phyloP scores from a whole-genome alignment of 2,888 invertebrate species.

The Agapostemon virescens region DNA sequence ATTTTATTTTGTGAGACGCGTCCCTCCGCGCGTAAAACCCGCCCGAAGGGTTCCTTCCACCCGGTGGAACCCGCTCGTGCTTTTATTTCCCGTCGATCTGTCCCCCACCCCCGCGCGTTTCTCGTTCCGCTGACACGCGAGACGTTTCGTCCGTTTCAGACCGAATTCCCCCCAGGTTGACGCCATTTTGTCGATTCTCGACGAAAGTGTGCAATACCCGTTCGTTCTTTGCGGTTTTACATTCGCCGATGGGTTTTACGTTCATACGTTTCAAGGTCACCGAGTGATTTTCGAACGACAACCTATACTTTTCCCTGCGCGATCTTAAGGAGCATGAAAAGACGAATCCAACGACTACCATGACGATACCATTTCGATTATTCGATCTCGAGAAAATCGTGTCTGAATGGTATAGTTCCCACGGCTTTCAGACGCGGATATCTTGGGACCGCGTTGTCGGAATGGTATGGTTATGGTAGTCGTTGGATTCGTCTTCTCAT shows the following conservation, averaged over 20 bases:
- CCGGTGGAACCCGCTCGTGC: constrained; percentile 44
- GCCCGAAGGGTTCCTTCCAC: not conserved
- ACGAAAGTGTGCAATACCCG: not conserved
- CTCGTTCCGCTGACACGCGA: constrained; percentile 1
- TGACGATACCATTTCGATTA: not conserved
- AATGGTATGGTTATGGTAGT: not conserved
- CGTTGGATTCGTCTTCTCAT: not conserved
- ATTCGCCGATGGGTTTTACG: not conserved
- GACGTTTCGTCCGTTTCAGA: not conserved
- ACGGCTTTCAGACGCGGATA: not conserved
- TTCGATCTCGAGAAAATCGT: not conserved
- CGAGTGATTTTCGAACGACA: not conserved
- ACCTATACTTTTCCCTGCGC: not conserved
- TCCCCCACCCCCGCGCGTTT: constrained; percentile 25
- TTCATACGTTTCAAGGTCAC: too few species aligned
- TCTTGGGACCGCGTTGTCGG: not conserved
- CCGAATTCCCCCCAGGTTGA: not conserved
- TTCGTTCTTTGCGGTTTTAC: not conserved
- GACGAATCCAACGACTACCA: not conserved
- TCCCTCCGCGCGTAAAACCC: constrained; percentile 12
- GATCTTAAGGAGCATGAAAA: not conserved
- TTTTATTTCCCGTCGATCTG: constrained; percentile 64
- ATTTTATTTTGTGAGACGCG: constrained; percentile 45
- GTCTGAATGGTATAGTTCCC: not conserved
- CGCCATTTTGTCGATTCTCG: not conserved